These are phyloP conservation scores for Fundulus diaphanus DNA, from an alignment of 2,797 vertebrate genomes.

Conservation along the genomic window DNA sequence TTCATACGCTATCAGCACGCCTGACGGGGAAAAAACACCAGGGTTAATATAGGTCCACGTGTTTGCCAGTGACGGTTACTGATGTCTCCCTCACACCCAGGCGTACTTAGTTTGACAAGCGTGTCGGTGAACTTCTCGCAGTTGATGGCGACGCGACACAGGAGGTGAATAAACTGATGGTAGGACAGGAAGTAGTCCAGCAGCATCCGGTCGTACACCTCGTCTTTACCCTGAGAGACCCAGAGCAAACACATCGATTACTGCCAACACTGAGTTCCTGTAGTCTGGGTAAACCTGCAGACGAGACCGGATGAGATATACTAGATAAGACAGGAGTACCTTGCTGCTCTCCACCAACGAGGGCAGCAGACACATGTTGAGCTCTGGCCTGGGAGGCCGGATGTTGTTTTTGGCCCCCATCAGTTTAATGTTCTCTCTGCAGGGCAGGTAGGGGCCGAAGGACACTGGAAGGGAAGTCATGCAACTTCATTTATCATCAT, in stretches of 20 bases:
- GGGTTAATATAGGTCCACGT: rapidly evolving
- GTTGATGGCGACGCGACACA: slow-evolving; percentile 98
- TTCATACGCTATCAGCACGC: slow-evolving; percentile 97
- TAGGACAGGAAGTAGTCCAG: slow-evolving; percentile 98
- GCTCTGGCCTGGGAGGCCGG: slow-evolving; percentile 94
- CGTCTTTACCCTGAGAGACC: slow-evolving; percentile 91
- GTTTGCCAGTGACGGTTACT: neutral
- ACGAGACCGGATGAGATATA: neutral
- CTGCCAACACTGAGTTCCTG: rapidly evolving
- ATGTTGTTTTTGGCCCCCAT: slow-evolving; percentile 99
- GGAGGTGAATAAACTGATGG: slow-evolving; percentile 97
- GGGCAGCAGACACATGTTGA: slow-evolving; percentile 99
- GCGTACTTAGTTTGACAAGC: slow-evolving; percentile 97
- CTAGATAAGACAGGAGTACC: slow-evolving; percentile 70
- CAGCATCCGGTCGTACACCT: slow-evolving; percentile 97
- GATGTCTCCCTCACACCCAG: slow-evolving; percentile 1
- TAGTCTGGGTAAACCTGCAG: neutral
- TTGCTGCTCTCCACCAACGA: slow-evolving; percentile 99
- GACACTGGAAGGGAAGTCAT: slow-evolving; percentile 84
- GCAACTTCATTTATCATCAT: neutral
- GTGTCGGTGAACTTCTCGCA: slow-evolving; percentile 99
- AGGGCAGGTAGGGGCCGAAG: slow-evolving; percentile 97
- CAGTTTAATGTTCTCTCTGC: slow-evolving; percentile 98
- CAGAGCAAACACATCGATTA: slow-evolving; percentile 2
- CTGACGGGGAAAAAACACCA: slow-evolving; percentile 64